Evolutionary conservation across 2,888 invertebrate species (phyloP), one percentile per base, ranked within the genome.

Genomic region (Invenusta paracnida): DNA sequence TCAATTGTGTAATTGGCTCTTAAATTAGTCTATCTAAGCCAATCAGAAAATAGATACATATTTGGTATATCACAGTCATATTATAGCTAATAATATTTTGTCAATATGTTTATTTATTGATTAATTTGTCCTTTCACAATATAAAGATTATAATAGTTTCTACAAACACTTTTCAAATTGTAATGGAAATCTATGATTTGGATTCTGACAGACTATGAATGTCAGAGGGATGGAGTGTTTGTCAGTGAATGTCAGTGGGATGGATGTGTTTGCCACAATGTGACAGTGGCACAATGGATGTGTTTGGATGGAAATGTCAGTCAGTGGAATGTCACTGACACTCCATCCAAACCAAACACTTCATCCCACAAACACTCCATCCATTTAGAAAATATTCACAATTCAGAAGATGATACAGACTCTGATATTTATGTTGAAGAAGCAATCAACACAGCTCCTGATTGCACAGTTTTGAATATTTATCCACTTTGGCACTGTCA

Each of bases 381-480:
- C 23, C 11, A 73, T 73, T 73, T 25, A 73, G 73, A 73, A 73
- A 23, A 73, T 73, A 73, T 13, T 73, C 17, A 5, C 27, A 25
- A 73, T 73, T 73, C 25, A 73, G 73, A 23, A n/a, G 17, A 73
- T 73, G 23, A 2, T 23, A 73, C 73, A 23, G n/a, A n/a, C n/a
- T n/a, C 73, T 73, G 73, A 73, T 73, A 73, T 73, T 73, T 5
- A 73, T 73, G 2, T 23, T 73, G 27, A 73, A 73, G 2, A 73
- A 73, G 73, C 17, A 73, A 2, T 13, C 27, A 73, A 73, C 17
- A 73, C 73, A n/a, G n/a, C n/a, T n/a, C n/a, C n/a, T n/a, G n/a
- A n/a, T n/a, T n/a, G n/a, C n/a, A n/a, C n/a, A 73, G 73, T 73
- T 73, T 73, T 5, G 73, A 73, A 73, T 73, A 73, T 73, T 73